Percentiles rank a stretch among this genome's conserved stretches.
Conservation (phyloP, 92 coral and sea anemone genomes). For the Porites cylindrica region DNA sequence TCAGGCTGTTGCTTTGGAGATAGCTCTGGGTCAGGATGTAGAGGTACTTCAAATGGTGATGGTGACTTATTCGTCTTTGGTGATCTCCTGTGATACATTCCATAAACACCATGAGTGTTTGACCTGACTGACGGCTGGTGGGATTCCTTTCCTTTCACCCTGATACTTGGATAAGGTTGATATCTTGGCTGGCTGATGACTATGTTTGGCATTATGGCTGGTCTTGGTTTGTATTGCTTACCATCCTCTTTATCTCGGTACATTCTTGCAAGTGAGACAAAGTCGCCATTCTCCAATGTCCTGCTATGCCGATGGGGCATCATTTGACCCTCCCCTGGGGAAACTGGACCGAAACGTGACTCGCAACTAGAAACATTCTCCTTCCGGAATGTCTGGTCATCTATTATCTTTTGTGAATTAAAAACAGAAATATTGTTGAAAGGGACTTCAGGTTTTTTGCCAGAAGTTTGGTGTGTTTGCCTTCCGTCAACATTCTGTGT, state of each 20-base stretch:
- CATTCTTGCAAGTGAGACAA: not conserved
- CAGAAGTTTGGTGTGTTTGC: not conserved
- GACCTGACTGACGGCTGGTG: not conserved
- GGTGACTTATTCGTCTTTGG: not conserved
- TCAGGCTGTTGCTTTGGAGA: not conserved
- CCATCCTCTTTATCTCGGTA: not conserved
- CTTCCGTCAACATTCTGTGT: not conserved
- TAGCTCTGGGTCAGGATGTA: not conserved
- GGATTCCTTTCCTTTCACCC: conserved; percentile 3
- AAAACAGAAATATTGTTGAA: not conserved
- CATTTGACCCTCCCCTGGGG: not conserved
- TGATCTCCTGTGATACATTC: not conserved
- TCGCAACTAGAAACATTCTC: not conserved
- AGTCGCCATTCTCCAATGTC: not conserved
- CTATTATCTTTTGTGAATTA: not conserved
- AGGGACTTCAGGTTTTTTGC: not conserved
- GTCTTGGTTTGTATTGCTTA: not conserved
- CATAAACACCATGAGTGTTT: not conserved
- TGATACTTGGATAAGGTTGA: not conserved
- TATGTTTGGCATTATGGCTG: too few species aligned
- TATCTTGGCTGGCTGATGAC: not conserved
- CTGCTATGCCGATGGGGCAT: not conserved
- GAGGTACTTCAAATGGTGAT: not conserved
- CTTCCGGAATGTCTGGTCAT: not conserved
- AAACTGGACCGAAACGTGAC: not conserved